A percentile compares a stretch with the other conserved stretches of the same genome.
phyloP scores from a whole-genome alignment of 2,888 invertebrate species.

The Gerris lacustris region DNA sequence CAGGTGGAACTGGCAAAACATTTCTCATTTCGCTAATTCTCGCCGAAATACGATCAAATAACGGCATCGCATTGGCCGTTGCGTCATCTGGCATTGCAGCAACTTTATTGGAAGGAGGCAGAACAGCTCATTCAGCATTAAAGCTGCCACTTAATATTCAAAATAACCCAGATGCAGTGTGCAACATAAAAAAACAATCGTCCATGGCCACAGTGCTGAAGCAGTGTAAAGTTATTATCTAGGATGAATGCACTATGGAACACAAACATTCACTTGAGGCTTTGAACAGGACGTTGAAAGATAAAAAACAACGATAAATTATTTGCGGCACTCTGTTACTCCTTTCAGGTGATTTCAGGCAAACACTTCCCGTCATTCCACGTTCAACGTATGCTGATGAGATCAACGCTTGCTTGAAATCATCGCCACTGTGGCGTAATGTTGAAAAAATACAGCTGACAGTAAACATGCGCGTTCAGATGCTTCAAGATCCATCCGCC shows the following conservation, averaged over 20 bases:
- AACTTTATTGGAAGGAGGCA: constrained; percentile 35
- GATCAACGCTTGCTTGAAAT: constrained; percentile 37
- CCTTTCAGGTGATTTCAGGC: constrained; percentile 32
- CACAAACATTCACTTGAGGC: constrained; percentile 35
- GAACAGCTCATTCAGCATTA: constrained; percentile 34
- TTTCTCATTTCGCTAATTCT: constrained; percentile 36
- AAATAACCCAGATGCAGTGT: constrained; percentile 31
- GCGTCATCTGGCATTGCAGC: constrained; percentile 40
- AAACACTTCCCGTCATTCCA: constrained; percentile 31
- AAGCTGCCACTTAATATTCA: constrained; percentile 33
- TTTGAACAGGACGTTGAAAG: constrained; percentile 31
- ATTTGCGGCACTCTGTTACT: constrained; percentile 29
- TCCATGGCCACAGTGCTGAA: constrained; percentile 32
- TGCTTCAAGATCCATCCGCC: constrained; percentile 22
- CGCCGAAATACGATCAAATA: constrained; percentile 33
- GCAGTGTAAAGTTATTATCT: constrained; percentile 34
- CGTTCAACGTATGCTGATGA: constrained; percentile 36
- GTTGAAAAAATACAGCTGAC: constrained; percentile 22
- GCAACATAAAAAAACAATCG: constrained; percentile 32
- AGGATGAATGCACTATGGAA: constrained; percentile 36
- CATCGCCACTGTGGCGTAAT: constrained; percentile 25
- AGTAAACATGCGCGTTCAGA: constrained; percentile 26
- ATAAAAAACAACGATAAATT: constrained; percentile 24
- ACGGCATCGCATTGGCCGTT: constrained; percentile 35
- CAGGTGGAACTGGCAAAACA: constrained; percentile 37